These are phyloP conservation scores for Caracal caracal DNA, from an alignment of 2,113 vertebrate genomes.

Conservation along the genomic window DNA sequence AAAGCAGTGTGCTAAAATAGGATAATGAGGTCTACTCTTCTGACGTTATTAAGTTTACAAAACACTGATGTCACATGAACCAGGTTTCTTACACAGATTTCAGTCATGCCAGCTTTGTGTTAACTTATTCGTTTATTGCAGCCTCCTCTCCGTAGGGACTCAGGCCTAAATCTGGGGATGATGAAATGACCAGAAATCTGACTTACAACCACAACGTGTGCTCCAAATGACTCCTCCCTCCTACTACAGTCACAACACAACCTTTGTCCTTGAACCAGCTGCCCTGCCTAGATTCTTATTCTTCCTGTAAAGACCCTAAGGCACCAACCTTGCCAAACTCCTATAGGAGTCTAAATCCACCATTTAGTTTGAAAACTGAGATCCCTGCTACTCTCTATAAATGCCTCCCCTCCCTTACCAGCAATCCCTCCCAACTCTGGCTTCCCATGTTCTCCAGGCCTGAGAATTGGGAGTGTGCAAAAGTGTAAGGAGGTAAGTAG, in stretches of 20 bases:
- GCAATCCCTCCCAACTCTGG: not conserved
- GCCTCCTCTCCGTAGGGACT: not conserved
- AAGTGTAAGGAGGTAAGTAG: not conserved
- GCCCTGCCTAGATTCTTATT: not conserved
- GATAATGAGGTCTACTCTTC: not conserved
- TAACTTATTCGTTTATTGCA: not conserved
- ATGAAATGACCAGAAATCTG: slow-evolving; percentile 26
- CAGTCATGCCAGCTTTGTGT: not conserved
- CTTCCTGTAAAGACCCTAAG: not conserved
- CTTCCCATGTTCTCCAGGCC: not conserved
- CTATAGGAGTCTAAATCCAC: not conserved
- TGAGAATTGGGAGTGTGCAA: not conserved
- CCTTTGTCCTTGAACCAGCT: slow-evolving; percentile 20
- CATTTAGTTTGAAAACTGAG: not conserved
- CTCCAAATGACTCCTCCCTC: not conserved
- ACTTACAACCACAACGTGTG: not conserved
- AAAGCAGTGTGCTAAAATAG: not conserved
- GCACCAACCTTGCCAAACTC: not conserved
- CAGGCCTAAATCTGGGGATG: not conserved
- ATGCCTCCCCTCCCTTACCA: not conserved
- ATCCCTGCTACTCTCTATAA: not conserved
- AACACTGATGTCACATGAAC: not conserved
- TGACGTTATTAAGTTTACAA: not conserved
- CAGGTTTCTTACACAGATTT: not conserved
- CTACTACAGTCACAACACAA: not conserved